Base-by-base conservation (phyloP, 2,797 vertebrate species). In the Brachyalestes nurse region DNA sequence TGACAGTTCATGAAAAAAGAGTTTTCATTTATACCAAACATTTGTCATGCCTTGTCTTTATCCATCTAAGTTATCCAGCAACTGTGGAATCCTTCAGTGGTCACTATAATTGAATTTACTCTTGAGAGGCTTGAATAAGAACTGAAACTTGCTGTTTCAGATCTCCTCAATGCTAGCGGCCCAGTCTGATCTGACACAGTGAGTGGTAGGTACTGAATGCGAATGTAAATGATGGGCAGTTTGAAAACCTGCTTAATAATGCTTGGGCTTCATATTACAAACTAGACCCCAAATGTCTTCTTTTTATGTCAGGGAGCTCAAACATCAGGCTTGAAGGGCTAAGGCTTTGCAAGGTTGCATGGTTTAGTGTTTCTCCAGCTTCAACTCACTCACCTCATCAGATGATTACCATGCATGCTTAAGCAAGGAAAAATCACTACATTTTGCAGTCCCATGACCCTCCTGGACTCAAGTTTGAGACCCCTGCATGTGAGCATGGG, bases 81-180 rank as follows among this genome's bases (percentile, higher is more conserved):
- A 19, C 47, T 51, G 47, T 4, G 19, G 14, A 65, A 40, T 40
- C 34, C 34, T 42, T 19, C 16, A 42, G 14, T 67, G 21, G 19
- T 28, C 23, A 17, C 69, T 38, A 8, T 38, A n/a, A 34, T 12
- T 57, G 49, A 72, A 38, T 25, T 3, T 38, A 42, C 13, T 60
- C 62, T 40, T 80, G 60, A 80, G 61, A 65, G 67, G 62, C 69
- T 55, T 83, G 72, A 80, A 77, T 64, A 64, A 65, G 67, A 47
- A 49, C 5, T 12, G 75, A 73, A 66, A 58, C 72, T 80, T 83
- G 58, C 72, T 83, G 64, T 83, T 79, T 78, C 77, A 83, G 81
- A 83, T 42, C 66, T 83, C 66, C 62, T 28, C 72, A 80, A 55
- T 51, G 40, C 58, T 61, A 75, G 71, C 21, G 65, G 49, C 57